phyloP scores from a whole-genome alignment of 1,140 invertebrate species.

The Chrysoperla carnea region DNA sequence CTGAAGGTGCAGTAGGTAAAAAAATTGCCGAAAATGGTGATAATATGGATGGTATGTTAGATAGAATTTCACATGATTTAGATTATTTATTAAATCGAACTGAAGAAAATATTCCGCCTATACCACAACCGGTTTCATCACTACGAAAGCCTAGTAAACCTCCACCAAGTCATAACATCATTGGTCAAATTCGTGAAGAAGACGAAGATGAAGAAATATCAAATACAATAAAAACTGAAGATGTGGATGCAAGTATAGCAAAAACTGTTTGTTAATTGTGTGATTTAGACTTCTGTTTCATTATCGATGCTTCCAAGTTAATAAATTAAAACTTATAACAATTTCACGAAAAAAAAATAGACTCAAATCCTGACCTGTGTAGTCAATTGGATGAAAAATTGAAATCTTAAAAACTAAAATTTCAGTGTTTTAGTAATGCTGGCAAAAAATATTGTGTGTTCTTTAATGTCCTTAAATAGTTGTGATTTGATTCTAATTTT shows the following conservation, averaged over 20 bases:
- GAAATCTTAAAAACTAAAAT: too few relatives aligned
- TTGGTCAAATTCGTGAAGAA: conserved; percentile 1
- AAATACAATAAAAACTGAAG: background rate
- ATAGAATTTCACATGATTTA: conserved; percentile 53
- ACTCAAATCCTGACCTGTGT: too few relatives aligned
- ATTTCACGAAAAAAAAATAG: too few relatives aligned
- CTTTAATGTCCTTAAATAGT: too few relatives aligned
- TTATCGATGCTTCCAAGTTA: too few relatives aligned
- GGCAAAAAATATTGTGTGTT: too few relatives aligned
- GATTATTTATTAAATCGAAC: conserved; percentile 54
- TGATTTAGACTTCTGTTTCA: background rate
- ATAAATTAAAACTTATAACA: too few relatives aligned
- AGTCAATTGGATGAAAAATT: too few relatives aligned
- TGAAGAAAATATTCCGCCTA: background rate
- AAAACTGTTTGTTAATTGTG: background rate
- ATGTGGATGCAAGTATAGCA: background rate
- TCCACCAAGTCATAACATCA: background rate
- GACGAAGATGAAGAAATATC: background rate
- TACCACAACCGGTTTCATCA: background rate
- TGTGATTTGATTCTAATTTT: too few relatives aligned
- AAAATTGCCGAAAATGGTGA: conserved; percentile 10
- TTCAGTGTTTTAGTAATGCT: too few relatives aligned
- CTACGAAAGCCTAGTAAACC: conserved; percentile 1
- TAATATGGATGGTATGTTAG: conserved; percentile 35
- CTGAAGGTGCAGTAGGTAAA: conserved; percentile 1